These are phyloP conservation scores for Cephus cinctus DNA, from an alignment of 1,140 invertebrate species.

Conservation along the genomic window DNA sequence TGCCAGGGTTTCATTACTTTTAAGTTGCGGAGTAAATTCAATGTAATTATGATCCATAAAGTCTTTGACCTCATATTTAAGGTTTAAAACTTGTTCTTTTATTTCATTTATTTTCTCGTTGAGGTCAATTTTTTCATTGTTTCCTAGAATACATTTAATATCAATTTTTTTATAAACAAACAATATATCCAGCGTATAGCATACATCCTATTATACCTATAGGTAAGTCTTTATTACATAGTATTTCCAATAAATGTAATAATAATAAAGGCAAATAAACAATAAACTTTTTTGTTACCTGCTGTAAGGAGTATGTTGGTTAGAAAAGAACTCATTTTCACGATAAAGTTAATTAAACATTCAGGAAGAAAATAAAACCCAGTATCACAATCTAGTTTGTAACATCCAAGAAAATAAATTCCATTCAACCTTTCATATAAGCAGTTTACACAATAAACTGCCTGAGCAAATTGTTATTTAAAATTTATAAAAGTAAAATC, in stretches of 20 bases:
- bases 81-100: slow-evolving; percentile 56
- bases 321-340: slow-evolving; percentile 41
- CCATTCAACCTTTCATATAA: too few species aligned
- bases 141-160: slow-evolving; percentile 21
- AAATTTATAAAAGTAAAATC: too few species aligned
- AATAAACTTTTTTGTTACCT: slow-evolving; percentile 24
- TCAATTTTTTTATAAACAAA: background rate
- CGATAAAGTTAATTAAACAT: too few species aligned
- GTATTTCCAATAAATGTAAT: background rate
- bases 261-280: background rate
- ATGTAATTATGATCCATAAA: slow-evolving; percentile 59
- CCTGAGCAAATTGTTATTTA: too few species aligned
- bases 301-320: slow-evolving; percentile 31
- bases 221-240: too few species aligned
- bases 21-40: slow-evolving; percentile 55
- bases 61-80: slow-evolving; percentile 58
- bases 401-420: too few species aligned
- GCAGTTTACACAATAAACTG: too few species aligned
- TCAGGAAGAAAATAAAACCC: too few species aligned
- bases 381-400: too few species aligned
- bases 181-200: background rate
- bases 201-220: too few species aligned
- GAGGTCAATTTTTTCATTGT: slow-evolving; percentile 39
- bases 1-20: slow-evolving; percentile 55
- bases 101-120: slow-evolving; percentile 58